phyloP scores from a whole-genome alignment of 37 sponge, comb jelly and placozoan genomes.

The Sycon ciliatum region DNA sequence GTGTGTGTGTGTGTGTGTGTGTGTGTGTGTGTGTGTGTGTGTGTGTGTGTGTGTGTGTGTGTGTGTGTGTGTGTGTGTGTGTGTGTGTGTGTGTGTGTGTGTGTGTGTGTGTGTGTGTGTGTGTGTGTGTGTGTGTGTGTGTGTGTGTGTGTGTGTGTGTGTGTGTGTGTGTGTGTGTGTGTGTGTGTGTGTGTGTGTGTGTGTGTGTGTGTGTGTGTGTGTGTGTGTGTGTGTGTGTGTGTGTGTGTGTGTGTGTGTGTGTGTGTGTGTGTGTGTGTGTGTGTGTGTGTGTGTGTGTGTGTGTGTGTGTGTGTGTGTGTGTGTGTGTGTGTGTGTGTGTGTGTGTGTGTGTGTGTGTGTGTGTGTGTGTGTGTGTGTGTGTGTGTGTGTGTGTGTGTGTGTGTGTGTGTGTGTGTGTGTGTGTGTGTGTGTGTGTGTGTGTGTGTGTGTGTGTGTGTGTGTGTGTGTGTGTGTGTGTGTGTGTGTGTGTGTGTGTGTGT shows the following conservation, averaged over 20 bases:
- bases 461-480: neutral
- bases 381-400: constrained; percentile 11
- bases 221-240: constrained; percentile 5
- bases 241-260: constrained; percentile 17
- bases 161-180: constrained; percentile 5
- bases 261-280: constrained; percentile 13
- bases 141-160: constrained; percentile 5
- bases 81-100: constrained; percentile 5
- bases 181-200: constrained; percentile 5
- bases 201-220: constrained; percentile 5
- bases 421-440: neutral
- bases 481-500: constrained; percentile 11
- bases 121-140: constrained; percentile 5
- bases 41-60: neutral
- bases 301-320: constrained; percentile 15
- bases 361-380: constrained; percentile 27
- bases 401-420: constrained; percentile 16
- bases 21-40: neutral
- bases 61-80: constrained; percentile 5
- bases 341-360: constrained; percentile 30
- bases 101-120: constrained; percentile 5
- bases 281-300: neutral
- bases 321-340: constrained; percentile 21
- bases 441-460: neutral
- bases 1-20: neutral